These are phyloP conservation scores for Stenoptilia bipunctidactyla DNA, from an alignment of 2,888 invertebrate species.

Conservation along the genomic window DNA sequence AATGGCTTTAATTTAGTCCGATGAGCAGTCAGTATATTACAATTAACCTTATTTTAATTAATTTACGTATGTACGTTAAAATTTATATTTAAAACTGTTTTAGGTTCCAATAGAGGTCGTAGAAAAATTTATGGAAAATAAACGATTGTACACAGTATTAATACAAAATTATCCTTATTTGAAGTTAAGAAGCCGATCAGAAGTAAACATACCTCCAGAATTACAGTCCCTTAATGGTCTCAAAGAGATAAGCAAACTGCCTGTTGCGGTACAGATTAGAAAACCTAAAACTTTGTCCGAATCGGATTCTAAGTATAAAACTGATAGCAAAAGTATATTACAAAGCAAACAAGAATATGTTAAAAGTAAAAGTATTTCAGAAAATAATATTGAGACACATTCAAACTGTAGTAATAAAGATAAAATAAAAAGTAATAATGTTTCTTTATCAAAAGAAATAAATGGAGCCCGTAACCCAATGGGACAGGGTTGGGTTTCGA, in stretches of 20 bases:
- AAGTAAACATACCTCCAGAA: slow-evolving; percentile 68
- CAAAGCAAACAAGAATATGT: slow-evolving; percentile 46
- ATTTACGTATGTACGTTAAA: too few relatives aligned
- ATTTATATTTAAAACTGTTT: too few relatives aligned
- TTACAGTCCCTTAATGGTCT: too few relatives aligned
- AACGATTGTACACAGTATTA: slow-evolving; percentile 77
- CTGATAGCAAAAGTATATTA: slow-evolving; percentile 43
- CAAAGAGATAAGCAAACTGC: too few relatives aligned
- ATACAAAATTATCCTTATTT: slow-evolving; percentile 81
- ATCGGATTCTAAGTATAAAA: slow-evolving; percentile 49
- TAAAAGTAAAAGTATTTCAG: slow-evolving; percentile 48
- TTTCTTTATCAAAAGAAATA: too few relatives aligned
- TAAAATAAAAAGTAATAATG: too few relatives aligned
- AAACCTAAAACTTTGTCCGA: slow-evolving; percentile 76
- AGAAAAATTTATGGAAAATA: slow-evolving; percentile 74
- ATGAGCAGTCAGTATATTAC: too few relatives aligned
- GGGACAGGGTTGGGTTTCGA: slow-evolving; percentile 51
- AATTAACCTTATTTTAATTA: too few relatives aligned
- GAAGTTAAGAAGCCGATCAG: slow-evolving; percentile 74
- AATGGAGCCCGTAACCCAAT: too few relatives aligned
- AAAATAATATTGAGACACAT: slow-evolving; percentile 59
- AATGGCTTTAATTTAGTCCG: too few relatives aligned
- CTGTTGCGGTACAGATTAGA: slow-evolving; percentile 36
- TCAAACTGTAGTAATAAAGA: slow-evolving; percentile 41
- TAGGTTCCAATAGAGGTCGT: slow-evolving; percentile 81